Conservation (phyloP, 2,797 vertebrate genomes). For the Pachyuromys duprasi region DNA sequence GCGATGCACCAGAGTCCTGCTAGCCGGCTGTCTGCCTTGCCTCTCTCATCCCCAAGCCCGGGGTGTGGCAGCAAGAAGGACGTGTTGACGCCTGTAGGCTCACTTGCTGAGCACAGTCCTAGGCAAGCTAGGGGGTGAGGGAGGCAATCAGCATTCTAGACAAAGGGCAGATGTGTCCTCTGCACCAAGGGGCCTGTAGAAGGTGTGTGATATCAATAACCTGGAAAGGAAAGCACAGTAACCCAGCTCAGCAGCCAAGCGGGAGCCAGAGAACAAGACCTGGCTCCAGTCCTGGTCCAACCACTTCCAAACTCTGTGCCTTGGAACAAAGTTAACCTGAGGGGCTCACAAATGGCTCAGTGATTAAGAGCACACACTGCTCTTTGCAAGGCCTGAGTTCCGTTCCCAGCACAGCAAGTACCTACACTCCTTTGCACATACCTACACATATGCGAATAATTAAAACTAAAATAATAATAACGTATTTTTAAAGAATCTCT, state of each 20-base stretch:
- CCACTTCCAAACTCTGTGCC: background rate
- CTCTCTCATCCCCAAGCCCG: background rate
- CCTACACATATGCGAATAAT: background rate
- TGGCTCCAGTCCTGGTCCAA: background rate
- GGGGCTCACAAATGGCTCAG: background rate
- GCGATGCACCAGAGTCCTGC: background rate
- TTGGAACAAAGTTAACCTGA: slow-evolving; percentile 12
- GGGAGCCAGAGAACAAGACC: background rate
- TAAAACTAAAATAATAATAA: background rate
- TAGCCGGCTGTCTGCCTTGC: background rate
- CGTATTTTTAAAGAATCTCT: background rate
- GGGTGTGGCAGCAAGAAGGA: background rate
- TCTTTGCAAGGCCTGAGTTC: background rate
- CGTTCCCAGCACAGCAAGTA: background rate
- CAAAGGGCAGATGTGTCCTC: background rate
- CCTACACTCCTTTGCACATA: background rate
- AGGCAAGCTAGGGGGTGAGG: background rate
- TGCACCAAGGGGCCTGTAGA: background rate
- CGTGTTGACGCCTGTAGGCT: background rate
- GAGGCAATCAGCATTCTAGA: background rate
- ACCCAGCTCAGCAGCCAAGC: rapidly evolving
- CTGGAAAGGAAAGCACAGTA: background rate
- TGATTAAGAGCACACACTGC: background rate
- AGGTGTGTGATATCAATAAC: background rate
- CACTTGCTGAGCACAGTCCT: background rate